A percentile compares a stretch with the other conserved stretches of the same genome.
phyloP scores from a whole-genome alignment of 2,797 vertebrate species.

The Peromyscus nudipes region DNA sequence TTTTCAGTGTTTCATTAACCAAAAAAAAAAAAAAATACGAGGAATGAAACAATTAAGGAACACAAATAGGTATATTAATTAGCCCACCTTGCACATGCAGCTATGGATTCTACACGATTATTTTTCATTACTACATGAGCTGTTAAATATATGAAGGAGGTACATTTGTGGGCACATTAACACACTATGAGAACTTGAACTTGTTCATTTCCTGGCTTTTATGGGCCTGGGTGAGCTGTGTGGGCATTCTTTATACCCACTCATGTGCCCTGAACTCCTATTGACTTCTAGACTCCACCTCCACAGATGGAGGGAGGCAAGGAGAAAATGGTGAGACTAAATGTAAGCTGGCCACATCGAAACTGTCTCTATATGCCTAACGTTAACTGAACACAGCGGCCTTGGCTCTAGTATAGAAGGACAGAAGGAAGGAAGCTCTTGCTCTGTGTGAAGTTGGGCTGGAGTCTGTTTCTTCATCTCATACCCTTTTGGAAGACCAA shows the following conservation, averaged over 20 bases:
- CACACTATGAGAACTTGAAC: slow-evolving; percentile 83
- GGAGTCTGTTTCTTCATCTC: neutral
- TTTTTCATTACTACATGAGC: slow-evolving; percentile 81
- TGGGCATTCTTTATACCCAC: slow-evolving; percentile 63
- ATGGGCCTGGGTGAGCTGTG: slow-evolving; percentile 77
- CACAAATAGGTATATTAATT: slow-evolving; percentile 77
- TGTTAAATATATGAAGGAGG: slow-evolving; percentile 84
- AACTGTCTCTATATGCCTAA: neutral
- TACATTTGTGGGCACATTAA: slow-evolving; percentile 85
- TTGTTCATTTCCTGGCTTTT: slow-evolving; percentile 86
- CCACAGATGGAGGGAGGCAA: neutral
- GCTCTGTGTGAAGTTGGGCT: neutral
- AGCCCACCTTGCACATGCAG: slow-evolving; percentile 67
- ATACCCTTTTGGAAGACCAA: neutral
- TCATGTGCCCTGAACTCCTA: slow-evolving; percentile 71
- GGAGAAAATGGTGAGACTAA: neutral
- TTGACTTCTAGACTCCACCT: slow-evolving; percentile 68
- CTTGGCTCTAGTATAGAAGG: neutral
- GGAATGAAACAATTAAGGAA: slow-evolving; percentile 79
- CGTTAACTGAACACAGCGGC: neutral
- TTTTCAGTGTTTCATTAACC: slow-evolving; percentile 76
- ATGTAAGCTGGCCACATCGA: neutral
- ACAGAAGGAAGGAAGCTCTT: neutral
- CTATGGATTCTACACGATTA: slow-evolving; percentile 70
- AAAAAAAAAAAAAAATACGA: slow-evolving; percentile 57